Percentiles rank a stretch among this genome's conserved stretches.
phyloP scores from a whole-genome alignment of 92 coral and sea anemone genomes.

The Actinernus sp. region DNA sequence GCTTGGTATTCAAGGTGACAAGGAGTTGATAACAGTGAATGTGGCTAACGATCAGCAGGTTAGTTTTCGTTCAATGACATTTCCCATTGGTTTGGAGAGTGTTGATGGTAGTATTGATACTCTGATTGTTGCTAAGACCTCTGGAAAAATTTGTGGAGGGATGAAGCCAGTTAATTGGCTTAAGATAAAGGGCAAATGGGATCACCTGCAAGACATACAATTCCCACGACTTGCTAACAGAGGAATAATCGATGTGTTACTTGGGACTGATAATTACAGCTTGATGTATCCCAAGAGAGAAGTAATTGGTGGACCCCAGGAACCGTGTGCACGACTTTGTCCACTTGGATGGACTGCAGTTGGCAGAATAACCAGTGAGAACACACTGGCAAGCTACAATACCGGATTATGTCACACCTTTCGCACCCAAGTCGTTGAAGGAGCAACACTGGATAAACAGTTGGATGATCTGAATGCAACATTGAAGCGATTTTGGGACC shows the following conservation, averaged over 20 bases:
- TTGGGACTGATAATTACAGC: slow-evolving; percentile 36
- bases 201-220: slow-evolving; percentile 26
- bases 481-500: slow-evolving; percentile 62
- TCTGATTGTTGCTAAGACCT: too few relatives aligned
- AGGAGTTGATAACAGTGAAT: too few relatives aligned
- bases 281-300: slow-evolving; percentile 29
- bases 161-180: slow-evolving; percentile 35
- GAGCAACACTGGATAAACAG: not conserved
- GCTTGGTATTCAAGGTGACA: slow-evolving; percentile 36
- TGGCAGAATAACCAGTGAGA: slow-evolving; percentile 27
- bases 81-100: too few relatives aligned
- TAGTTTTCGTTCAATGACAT: too few relatives aligned
- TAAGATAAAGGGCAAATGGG: slow-evolving; percentile 7
- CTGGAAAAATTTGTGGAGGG: too few relatives aligned
- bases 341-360: slow-evolving; percentile 68
- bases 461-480: slow-evolving; percentile 2
- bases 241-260: slow-evolving; percentile 11
- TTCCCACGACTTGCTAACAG: slow-evolving; percentile 27
- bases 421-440: slow-evolving; percentile 14
- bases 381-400: slow-evolving; percentile 4
- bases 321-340: slow-evolving; percentile 51
- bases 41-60: too few relatives aligned
- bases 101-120: slow-evolving; percentile 21
- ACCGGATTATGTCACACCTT: slow-evolving; percentile 54
- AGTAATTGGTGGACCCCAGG: slow-evolving; percentile 2